Base-by-base conservation (phyloP, 2,888 invertebrate genomes). In the Euzophera pinguis region DNA sequence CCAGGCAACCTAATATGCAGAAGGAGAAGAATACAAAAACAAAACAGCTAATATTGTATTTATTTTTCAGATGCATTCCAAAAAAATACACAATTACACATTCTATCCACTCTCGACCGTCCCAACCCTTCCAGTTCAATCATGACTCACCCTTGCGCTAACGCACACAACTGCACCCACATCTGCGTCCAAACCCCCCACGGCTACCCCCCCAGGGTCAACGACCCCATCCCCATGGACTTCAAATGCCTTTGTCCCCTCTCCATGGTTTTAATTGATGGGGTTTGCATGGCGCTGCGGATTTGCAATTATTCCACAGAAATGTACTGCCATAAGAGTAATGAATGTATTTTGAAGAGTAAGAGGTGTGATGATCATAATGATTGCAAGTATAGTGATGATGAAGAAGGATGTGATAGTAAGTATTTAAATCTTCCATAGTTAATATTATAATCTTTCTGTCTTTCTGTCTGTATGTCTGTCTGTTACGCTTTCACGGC, bases 161-260 rank as follows among this genome's bases (percentile, higher is more conserved):
- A 93, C 56, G n/a, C n/a, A n/a, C 93, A 93, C 37, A 92, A 92
- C 0, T 97, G 97, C 67, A 93, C 94, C 1, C 94, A 96, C 71
- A 78, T 96, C 8, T 97, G 97, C 68, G 91, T 95, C 1, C 91
- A 93, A 53, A 71, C 59, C 3, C 51, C 75, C 38, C 73, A 72
- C 39, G 47, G 43, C 3, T 55, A 52, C 10, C 61, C 62, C 16
- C 54, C 54, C 38, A 49, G 51, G 14, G 50, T 37, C 14, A 49
- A 50, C 37, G 41, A 35, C 0, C n/a, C 47, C 29, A 13, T 45
- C 13, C 52, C 53, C 10, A 56, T 71, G 58, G 64, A 63, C 0
- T 83, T 81, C 60, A 75, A 76, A 4, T 93, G 93, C 56, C 69
- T 92, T 0, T 97, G 97, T 71, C 95, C 97, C 0, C 77, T 92